phyloP scores from a whole-genome alignment of 2,888 invertebrate species.

The Cataglyphis albicans region DNA sequence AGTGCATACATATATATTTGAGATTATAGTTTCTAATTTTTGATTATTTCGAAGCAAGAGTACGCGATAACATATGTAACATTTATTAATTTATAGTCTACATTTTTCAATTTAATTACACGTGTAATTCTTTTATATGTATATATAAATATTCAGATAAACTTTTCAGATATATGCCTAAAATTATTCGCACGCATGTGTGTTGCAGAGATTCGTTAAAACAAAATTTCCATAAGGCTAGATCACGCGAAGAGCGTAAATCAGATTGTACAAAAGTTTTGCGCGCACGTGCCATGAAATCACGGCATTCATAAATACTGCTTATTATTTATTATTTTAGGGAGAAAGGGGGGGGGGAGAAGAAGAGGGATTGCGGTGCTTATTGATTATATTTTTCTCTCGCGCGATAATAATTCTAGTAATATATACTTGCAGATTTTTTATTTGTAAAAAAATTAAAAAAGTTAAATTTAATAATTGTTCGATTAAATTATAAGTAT shows the following conservation, averaged over 20 bases:
- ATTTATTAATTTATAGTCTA: background rate
- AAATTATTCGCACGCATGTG: background rate
- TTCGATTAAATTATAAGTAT: background rate
- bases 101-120: background rate
- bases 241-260: background rate
- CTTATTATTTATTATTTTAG: background rate
- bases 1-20: background rate
- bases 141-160: background rate
- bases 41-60: background rate
- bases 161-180: background rate
- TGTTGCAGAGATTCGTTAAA: background rate
- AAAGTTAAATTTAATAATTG: background rate
- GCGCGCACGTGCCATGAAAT: slow-evolving; percentile 16
- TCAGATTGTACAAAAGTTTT: background rate
- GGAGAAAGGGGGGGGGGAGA: background rate
- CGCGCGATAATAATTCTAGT: background rate
- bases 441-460: background rate
- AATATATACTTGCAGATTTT: background rate
- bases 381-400: slow-evolving; percentile 24
- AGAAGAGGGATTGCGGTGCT: background rate
- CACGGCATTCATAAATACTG: slow-evolving; percentile 17
- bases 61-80: background rate
- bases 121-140: background rate
- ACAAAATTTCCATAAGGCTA: background rate
- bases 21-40: background rate